A percentile compares a stretch with the other conserved stretches of the same genome.
Evolutionary conservation across 2,888 invertebrate species (phyloP).

Genomic region (Amorpha juglandis): DNA sequence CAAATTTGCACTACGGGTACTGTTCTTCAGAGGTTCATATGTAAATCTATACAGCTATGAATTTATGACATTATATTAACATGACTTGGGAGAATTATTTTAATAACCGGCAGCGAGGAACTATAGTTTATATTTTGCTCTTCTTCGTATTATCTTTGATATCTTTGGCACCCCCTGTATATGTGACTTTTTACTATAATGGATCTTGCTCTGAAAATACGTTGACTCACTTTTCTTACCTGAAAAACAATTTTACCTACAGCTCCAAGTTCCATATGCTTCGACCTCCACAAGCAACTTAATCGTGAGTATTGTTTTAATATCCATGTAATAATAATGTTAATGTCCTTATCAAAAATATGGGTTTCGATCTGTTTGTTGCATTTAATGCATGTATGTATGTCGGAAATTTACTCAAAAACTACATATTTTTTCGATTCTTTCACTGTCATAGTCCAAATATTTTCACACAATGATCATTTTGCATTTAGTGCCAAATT

Average conservation of each 20-base stretch:
- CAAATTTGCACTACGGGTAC: neutral
- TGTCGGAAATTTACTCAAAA: too few species aligned
- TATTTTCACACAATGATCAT: too few species aligned
- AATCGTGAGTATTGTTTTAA: neutral
- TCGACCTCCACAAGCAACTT: constrained; percentile 31
- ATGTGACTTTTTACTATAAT: constrained; percentile 56
- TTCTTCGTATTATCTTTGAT: constrained; percentile 55
- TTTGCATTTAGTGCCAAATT: too few species aligned
- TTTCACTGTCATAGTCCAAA: too few species aligned
- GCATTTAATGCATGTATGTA: too few species aligned
- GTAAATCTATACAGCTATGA: constrained; percentile 42
- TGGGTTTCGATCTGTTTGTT: too few species aligned
- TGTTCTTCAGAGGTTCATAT: neutral
- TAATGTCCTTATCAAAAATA: too few species aligned
- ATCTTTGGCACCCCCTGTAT: constrained; percentile 62
- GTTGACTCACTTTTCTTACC: constrained; percentile 53
- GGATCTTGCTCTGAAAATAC: constrained; percentile 61
- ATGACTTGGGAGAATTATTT: constrained; percentile 36
- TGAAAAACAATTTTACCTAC: constrained; percentile 38
- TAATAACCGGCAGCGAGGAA: constrained; percentile 39
- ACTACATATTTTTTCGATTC: too few species aligned
- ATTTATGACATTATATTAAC: neutral
- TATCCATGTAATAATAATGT: too few species aligned
- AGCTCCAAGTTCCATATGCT: constrained; percentile 37
- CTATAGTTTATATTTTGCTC: constrained; percentile 48